Base-by-base conservation (phyloP, 2,113 vertebrate species). In the Odontesthes bonariensis region DNA sequence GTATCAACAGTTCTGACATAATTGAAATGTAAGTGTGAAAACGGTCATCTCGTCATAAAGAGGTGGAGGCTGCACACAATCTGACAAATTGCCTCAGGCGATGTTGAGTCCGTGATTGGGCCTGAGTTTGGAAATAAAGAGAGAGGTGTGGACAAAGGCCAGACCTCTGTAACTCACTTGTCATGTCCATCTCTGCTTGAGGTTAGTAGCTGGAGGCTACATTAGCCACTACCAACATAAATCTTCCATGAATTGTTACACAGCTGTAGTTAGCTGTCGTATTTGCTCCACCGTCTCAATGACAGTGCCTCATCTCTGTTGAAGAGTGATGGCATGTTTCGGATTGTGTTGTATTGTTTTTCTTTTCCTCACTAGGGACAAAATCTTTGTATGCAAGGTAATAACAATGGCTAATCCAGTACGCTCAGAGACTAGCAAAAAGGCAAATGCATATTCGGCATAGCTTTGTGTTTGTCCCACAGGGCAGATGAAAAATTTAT, bases 401-500 rank as follows among this genome's bases (percentile, higher is more conserved):
- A 66, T 69, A 46, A 70, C 19, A 63, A 27, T 52, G 62, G 72
- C 71, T 81, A 16, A 44, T n/a, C 23, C 49, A 42, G 32, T 54
- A 61, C 1, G 17, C 61, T 75, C 51, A 14, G 38, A 58, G 51
- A 76, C 57, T 16, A 60, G 40, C 11, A 78, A 86, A 77, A 60
- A 51, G 23, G 14, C 59, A 35, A 72, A 84, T 40, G 56, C 60
- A 72, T 47, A 79, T 70, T 77, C 20, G 0, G 20, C n/a, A 51
- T 33, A 22, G 59, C 42, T 57, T 69, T 60, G 33, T 69, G 73
- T 67, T 72, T 76, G 56, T 70, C 67, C 54, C 33, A 9, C 20
- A 40, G 33, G 53, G 33, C 57, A 62, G 57, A 74, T 86, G 51
- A 77, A 85, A 86, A 66, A 85, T 85, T 44, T 38, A 86, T 78